Conservation (phyloP, 2,888 invertebrate genomes). For the Drosophila parthenogenetica region DNA sequence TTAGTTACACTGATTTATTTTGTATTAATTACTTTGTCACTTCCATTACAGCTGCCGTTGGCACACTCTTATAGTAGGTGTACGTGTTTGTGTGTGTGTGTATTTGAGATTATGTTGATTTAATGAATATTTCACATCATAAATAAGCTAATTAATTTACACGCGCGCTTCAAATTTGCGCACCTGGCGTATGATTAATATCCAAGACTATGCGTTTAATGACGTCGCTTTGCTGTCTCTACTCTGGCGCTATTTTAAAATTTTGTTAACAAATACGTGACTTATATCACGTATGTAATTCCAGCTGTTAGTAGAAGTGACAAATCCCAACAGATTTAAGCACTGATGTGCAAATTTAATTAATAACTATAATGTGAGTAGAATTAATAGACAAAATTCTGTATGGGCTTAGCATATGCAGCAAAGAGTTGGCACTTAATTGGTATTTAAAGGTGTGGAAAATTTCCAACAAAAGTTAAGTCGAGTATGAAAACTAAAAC, state of each 20-base stretch:
- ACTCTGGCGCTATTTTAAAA: neutral
- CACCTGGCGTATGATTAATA: slow-evolving; percentile 78
- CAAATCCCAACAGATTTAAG: slow-evolving; percentile 2
- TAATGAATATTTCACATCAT: slow-evolving; percentile 70
- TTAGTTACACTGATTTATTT: slow-evolving; percentile 54
- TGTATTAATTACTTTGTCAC: slow-evolving; percentile 72
- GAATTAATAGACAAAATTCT: slow-evolving; percentile 14
- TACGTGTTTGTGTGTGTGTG: slow-evolving; percentile 19
- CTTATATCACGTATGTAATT: slow-evolving; percentile 6
- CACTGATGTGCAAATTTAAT: slow-evolving; percentile 30
- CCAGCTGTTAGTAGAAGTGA: slow-evolving; percentile 2
- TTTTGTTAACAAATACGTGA: slow-evolving; percentile 39
- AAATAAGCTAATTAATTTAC: slow-evolving; percentile 73
- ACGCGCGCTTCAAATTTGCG: slow-evolving; percentile 18
- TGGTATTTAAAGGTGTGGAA: neutral
- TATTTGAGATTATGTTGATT: slow-evolving; percentile 53
- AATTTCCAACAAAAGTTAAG: neutral
- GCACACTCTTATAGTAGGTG: slow-evolving; percentile 24
- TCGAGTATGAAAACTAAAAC: neutral
- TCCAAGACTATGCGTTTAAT: slow-evolving; percentile 42
- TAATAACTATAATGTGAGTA: slow-evolving; percentile 31
- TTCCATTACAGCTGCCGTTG: slow-evolving; percentile 48
- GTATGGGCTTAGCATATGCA: neutral
- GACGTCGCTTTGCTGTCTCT: slow-evolving; percentile 12
- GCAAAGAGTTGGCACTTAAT: neutral